Conservation (phyloP, 2,113 vertebrate genomes). For the Symphodus melops region DNA sequence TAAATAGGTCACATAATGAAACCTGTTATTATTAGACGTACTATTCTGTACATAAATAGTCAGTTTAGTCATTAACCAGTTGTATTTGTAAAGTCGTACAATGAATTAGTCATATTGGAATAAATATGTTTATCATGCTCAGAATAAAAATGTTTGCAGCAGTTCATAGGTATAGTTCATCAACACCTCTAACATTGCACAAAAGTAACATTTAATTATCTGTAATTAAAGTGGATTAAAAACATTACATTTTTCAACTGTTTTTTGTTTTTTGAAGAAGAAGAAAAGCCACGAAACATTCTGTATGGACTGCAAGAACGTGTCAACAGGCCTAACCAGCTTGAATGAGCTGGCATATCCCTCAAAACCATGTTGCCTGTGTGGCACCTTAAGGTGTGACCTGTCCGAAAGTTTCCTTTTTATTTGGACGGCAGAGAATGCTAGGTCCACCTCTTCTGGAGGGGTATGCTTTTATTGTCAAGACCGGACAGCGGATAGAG, state of each 20-base stretch:
- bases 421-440: constrained; percentile 56
- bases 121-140: not conserved
- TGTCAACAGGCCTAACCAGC: not conserved
- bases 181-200: not conserved
- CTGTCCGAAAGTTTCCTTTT: constrained; percentile 47
- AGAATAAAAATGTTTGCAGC: not conserved
- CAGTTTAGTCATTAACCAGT: constrained; percentile 17
- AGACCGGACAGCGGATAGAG: too few species aligned
- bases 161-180: constrained; percentile 1
- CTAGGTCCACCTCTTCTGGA: not conserved
- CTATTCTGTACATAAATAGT: not conserved
- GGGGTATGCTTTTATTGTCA: not conserved
- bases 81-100: constrained; percentile 42
- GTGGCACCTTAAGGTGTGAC: constrained; percentile 12
- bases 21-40: not conserved
- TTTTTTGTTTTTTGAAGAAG: too few species aligned
- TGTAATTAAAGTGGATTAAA: too few species aligned
- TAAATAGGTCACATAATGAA: constrained; percentile 13
- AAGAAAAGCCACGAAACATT: not conserved
- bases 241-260: too few species aligned
- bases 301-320: constrained; percentile 7
- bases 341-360: not conserved
- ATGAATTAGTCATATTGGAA: not conserved
- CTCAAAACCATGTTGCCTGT: not conserved
- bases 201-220: not conserved